These are phyloP conservation scores for Dallia pectoralis DNA, from an alignment of 2,797 vertebrate species.

Conservation along the genomic window DNA sequence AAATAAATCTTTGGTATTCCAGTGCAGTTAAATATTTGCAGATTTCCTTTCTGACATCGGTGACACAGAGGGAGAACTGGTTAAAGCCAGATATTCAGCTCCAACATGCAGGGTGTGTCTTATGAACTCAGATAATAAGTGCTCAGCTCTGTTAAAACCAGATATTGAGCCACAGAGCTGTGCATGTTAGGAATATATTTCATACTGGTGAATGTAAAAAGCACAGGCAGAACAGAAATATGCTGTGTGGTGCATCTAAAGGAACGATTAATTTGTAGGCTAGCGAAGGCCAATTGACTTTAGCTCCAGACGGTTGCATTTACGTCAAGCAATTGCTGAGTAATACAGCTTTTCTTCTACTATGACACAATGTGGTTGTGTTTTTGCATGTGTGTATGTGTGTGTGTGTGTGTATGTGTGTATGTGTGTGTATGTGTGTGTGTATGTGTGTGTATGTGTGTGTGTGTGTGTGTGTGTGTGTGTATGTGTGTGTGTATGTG, in stretches of 20 bases:
- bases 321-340: slow-evolving; percentile 8
- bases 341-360: not conserved
- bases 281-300: not conserved
- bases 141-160: slow-evolving; percentile 37
- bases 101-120: slow-evolving; percentile 54
- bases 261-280: not conserved
- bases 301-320: slow-evolving; percentile 8
- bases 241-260: not conserved
- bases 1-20: not conserved
- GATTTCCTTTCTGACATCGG: not conserved
- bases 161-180: slow-evolving; percentile 41
- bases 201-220: slow-evolving; percentile 7
- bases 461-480: too few species aligned
- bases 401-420: slow-evolving; percentile 19
- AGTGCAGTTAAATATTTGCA: not conserved
- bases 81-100: slow-evolving; percentile 60
- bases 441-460: slow-evolving; percentile 36
- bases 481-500: too few species aligned
- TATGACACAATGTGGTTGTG: slow-evolving; percentile 10
- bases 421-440: slow-evolving; percentile 52
- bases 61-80: slow-evolving; percentile 21
- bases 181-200: slow-evolving; percentile 14
- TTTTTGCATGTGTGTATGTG: too few species aligned
- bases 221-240: not conserved
- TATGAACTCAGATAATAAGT: slow-evolving; percentile 10